A percentile compares a stretch with the other conserved stretches of the same genome.
Conservation (phyloP, 2,113 vertebrate genomes). For the Planiliza haematocheilus region DNA sequence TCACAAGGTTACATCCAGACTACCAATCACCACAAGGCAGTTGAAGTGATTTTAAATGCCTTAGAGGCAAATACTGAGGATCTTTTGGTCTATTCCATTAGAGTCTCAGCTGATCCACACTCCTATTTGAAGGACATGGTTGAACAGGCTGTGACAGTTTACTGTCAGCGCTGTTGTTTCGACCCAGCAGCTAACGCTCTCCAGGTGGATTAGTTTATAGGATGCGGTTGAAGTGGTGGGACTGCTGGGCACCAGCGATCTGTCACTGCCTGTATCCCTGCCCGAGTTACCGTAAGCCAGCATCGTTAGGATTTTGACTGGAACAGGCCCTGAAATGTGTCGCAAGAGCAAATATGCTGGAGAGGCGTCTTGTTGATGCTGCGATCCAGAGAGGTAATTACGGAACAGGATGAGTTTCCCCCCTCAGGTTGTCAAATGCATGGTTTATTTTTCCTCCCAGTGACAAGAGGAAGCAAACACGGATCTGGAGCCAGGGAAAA, state of each 20-base stretch:
- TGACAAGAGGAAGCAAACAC: conserved; percentile 2
- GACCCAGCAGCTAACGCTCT: conserved; percentile 58
- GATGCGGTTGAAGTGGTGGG: conserved; percentile 76
- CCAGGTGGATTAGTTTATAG: conserved; percentile 75
- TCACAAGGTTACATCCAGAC: not conserved
- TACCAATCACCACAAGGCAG: not conserved
- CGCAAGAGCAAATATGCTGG: conserved; percentile 37
- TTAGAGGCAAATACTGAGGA: not conserved
- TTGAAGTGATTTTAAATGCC: not conserved
- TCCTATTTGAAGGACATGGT: conserved; percentile 29
- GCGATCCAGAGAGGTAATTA: not conserved
- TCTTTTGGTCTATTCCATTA: not conserved
- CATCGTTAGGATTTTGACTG: conserved; percentile 53
- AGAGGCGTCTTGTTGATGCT: not conserved
- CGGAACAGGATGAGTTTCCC: not conserved
- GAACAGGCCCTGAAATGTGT: conserved; percentile 49
- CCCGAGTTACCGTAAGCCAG: conserved; percentile 54
- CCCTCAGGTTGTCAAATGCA: conserved; percentile 2
- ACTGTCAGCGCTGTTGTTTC: conserved; percentile 56
- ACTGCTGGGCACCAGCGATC: conserved; percentile 75
- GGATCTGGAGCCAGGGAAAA: not conserved
- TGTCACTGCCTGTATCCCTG: conserved; percentile 56
- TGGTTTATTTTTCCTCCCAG: not conserved
- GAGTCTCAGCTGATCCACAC: conserved; percentile 8
- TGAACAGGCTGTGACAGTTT: conserved; percentile 30